A percentile compares a stretch with the other conserved stretches of the same genome.
Conservation (phyloP, 2,888 invertebrate species). For the Abrostola tripartita region DNA sequence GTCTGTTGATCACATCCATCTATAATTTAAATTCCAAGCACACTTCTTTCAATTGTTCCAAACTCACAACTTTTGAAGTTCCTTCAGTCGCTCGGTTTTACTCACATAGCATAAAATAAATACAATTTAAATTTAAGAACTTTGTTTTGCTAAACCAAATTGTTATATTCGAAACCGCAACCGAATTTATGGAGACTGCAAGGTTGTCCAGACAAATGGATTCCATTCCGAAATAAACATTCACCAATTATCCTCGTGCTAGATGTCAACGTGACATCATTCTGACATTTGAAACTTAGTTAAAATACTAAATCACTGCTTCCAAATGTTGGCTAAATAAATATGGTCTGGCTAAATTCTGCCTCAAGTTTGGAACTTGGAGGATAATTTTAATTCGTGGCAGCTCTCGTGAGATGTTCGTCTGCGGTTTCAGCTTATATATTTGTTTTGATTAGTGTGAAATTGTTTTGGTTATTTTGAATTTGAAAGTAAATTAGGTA, state of each 20-base stretch:
- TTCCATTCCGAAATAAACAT: slow-evolving; percentile 53
- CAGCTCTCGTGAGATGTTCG: slow-evolving; percentile 29
- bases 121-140: slow-evolving; percentile 12
- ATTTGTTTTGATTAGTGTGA: slow-evolving; percentile 38
- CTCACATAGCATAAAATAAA: slow-evolving; percentile 22
- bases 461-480: slow-evolving; percentile 31
- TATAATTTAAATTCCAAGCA: slow-evolving; percentile 3
- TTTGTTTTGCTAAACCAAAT: slow-evolving; percentile 29
- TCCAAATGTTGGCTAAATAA: slow-evolving; percentile 27
- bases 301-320: slow-evolving; percentile 29
- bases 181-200: slow-evolving; percentile 33
- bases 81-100: not conserved
- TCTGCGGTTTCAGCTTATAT: slow-evolving; percentile 37
- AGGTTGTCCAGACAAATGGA: slow-evolving; percentile 37
- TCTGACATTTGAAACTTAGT: slow-evolving; percentile 47
- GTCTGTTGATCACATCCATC: slow-evolving; percentile 5
- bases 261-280: slow-evolving; percentile 47
- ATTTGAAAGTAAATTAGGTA: slow-evolving; percentile 37
- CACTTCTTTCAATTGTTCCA: slow-evolving; percentile 2
- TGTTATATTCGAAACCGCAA: slow-evolving; percentile 38
- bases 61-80: not conserved
- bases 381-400: slow-evolving; percentile 36
- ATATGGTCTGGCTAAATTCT: slow-evolving; percentile 29
- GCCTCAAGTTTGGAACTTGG: slow-evolving; percentile 30
- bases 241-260: slow-evolving; percentile 50